Evolutionary conservation across 2,797 vertebrate genomes (phyloP), one percentile per base, ranked within the genome.

Genomic region (Chaetophractus vellerosus): DNA sequence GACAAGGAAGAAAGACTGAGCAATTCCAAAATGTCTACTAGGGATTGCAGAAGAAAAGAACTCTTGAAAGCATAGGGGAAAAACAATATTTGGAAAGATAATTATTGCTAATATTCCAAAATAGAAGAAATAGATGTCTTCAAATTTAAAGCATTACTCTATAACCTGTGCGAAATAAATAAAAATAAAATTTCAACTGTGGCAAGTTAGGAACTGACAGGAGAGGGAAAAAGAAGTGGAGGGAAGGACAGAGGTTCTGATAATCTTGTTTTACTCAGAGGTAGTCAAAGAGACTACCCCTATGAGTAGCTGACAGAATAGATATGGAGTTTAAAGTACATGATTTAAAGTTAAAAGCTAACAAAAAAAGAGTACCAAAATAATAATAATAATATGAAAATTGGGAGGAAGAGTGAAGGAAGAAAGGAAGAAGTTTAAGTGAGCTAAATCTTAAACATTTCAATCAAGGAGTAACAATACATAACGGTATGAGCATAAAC

Each of bases 301-400:
- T 68, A 24, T 15, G 18, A 74, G 41, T 79, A 16, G 6, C 21
- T 59, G 50, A 90, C 0, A 57, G 33, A 85, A 91, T 36, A 91
- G 28, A 36, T 81, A 75, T 28, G 55, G 36, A 75, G 59, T 88
- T 48, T 86, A 28, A 78, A 64, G 69, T 14, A 1, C 57, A 50
- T 64, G 23, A 82, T 28, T 71, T 86, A 90, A 92, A 86, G 69
- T 78, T 36, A 86, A 63, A 36, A 57, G 52, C 52, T 76, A 90
- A 52, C 12, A 75, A 85, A 80, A 38, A 0, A 63, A n/a, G 45
- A 81, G 4, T 48, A 76, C 31, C 38, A 83, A 82, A 87, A 85
- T 24, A 88, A 92, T 59, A 63, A 80, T 36, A 52, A 28, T 69
- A 80, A 6, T 41, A 63, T n/a, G 41, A 66, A 81, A 83, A 64